Base-by-base conservation (phyloP, 1,140 invertebrate genomes). In the Leucophenga varia region DNA sequence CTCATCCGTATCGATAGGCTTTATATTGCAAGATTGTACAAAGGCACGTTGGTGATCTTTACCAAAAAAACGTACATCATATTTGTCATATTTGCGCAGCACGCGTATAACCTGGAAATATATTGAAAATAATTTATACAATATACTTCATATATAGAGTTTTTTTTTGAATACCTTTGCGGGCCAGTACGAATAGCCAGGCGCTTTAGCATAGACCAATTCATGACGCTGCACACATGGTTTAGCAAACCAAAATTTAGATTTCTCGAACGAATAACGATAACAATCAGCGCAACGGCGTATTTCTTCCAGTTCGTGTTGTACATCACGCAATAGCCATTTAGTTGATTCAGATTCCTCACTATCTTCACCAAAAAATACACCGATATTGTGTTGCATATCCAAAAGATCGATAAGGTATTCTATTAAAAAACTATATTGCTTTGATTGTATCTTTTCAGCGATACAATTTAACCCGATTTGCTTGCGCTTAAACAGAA, bases 41-140 rank as follows among this genome's bases (percentile, higher is more conserved):
- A 84, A 69, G 8, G 87, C 85, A 47, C 88, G 79, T 69, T 90
- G 83, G 76, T 93, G 90, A 60, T 84, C 82, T 9, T 84, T 85
- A 12, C 90, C 90, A 76, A 93, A 93, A 70, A 92, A 93, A 37
- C 90, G 76, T 1, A 93, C 89, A 72, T 93, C 90, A 61, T 85
- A 90, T 28, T 81, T 76, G 22, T 81, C 82, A 18, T 79, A 77
- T 5, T 83, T 48, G 2, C 40, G 49, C 6, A 64, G 51, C 1
- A 72, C 69, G 6, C 57, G 57, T 16, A 72, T 69, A 13, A 67
- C 59, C 61, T 64, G 41, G 17, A 10, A 14, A 14, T 34, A 16
- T 0, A n/a, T n/a, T n/a, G 5, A 12, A 36, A n/a, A n/a, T n/a
- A n/a, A n/a, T n/a, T n/a, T n/a, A n/a, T n/a, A n/a, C n/a, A n/a